Conservation (phyloP, 2,888 invertebrate genomes). For the Pantelozetes paolii region DNA sequence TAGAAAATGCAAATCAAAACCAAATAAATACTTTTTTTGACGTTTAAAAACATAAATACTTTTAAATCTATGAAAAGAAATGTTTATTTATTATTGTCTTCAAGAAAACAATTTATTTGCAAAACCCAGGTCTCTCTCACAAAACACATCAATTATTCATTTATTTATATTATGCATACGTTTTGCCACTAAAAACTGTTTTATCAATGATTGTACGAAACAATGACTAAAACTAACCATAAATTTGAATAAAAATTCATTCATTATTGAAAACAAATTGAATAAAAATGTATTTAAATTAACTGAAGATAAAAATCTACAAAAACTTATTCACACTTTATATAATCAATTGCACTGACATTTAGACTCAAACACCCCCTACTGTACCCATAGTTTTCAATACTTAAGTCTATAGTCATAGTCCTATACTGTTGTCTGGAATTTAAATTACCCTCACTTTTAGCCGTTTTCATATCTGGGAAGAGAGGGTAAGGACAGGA, state of each 20-base stretch:
- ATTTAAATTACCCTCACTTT: too few relatives aligned
- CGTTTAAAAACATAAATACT: constrained; percentile 3
- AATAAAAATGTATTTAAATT: too few relatives aligned
- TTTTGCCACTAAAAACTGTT: constrained; percentile 6
- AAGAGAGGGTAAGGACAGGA: too few relatives aligned
- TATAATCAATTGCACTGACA: too few relatives aligned
- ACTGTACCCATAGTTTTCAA: too few relatives aligned
- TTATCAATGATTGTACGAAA: background rate
- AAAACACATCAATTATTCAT: background rate
- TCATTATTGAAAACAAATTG: too few relatives aligned
- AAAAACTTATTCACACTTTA: too few relatives aligned
- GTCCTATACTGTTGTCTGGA: too few relatives aligned
- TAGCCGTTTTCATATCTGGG: too few relatives aligned
- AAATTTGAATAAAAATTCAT: background rate
- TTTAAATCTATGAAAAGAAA: background rate
- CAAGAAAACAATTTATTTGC: background rate
- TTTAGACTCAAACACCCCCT: too few relatives aligned
- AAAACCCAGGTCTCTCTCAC: background rate
- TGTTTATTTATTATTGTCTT: constrained; percentile 11
- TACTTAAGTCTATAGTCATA: too few relatives aligned
- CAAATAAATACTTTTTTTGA: constrained; percentile 16
- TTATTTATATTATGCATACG: constrained; percentile 18
- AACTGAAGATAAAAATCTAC: too few relatives aligned
- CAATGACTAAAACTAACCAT: constrained; percentile 17
- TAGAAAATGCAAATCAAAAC: constrained; percentile 29